phyloP scores from a whole-genome alignment of 2,797 vertebrate species.

The Gallinago solitaria region DNA sequence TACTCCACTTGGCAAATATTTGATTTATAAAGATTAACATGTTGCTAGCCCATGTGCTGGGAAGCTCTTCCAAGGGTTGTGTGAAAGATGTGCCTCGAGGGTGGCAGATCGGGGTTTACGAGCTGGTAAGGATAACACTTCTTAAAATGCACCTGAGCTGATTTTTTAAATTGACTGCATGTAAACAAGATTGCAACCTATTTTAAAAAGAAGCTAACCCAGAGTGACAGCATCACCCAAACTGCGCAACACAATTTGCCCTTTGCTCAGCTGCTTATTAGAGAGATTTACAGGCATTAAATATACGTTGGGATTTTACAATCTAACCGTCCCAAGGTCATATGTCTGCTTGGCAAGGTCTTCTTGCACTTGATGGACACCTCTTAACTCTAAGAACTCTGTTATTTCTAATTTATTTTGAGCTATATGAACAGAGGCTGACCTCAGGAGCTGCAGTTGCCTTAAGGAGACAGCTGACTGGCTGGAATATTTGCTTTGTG shows the following conservation, averaged over 20 bases:
- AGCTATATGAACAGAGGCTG: neutral
- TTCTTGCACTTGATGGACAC: neutral
- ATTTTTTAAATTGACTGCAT: constrained; percentile 47
- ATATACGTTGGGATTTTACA: neutral
- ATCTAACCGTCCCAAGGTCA: neutral
- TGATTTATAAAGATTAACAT: constrained; percentile 56
- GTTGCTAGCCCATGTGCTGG: constrained; percentile 32
- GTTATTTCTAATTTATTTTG: neutral
- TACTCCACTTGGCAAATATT: constrained; percentile 53
- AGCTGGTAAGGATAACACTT: neutral
- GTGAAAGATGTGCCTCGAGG: constrained; percentile 48
- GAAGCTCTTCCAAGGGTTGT: constrained; percentile 27
- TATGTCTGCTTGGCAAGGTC: neutral
- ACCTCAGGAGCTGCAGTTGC: neutral
- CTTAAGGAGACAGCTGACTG: neutral
- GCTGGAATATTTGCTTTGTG: neutral
- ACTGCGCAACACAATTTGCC: neutral
- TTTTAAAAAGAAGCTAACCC: constrained; percentile 7
- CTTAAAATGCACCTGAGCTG: constrained; percentile 27
- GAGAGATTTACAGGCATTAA: neutral
- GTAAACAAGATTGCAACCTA: neutral
- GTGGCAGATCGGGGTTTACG: neutral
- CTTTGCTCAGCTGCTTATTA: constrained; percentile 24
- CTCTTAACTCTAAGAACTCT: constrained; percentile 19
- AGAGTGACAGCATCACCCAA: constrained; percentile 31